Percentiles rank a stretch among this genome's conserved stretches.
phyloP scores from a whole-genome alignment of 1,140 invertebrate genomes.

The Drosophila kepulauana region DNA sequence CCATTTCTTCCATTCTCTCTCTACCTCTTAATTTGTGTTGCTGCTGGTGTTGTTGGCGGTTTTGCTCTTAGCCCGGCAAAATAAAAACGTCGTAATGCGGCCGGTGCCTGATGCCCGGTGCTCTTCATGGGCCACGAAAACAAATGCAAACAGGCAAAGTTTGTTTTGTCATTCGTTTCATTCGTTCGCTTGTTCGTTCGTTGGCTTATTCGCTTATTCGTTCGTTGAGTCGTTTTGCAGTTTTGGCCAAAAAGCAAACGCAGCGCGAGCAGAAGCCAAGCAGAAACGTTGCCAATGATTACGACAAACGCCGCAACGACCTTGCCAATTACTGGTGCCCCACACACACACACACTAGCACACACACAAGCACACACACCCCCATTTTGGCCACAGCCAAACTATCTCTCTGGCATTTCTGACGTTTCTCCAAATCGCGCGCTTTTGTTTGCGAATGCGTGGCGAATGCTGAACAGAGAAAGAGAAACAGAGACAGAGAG shows the following conservation, averaged over 20 bases:
- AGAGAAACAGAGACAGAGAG: not conserved
- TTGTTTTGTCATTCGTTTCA: constrained; percentile 60
- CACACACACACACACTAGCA: constrained; percentile 9
- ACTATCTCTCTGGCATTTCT: constrained; percentile 3
- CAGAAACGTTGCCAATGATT: constrained; percentile 73
- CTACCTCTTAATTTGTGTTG: not conserved
- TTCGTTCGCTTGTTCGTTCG: constrained; percentile 34
- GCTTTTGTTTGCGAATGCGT: constrained; percentile 61
- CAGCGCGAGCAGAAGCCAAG: constrained; percentile 53
- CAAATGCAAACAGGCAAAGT: constrained; percentile 65
- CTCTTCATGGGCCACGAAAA: constrained; percentile 41
- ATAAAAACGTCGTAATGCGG: constrained; percentile 25
- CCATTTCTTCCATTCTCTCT: constrained; percentile 14
- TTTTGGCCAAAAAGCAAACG: constrained; percentile 67
- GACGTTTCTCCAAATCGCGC: constrained; percentile 15
- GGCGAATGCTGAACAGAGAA: constrained; percentile 41
- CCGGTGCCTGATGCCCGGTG: constrained; percentile 17
- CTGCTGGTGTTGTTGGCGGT: constrained; percentile 6
- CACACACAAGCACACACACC: not conserved
- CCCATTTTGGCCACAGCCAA: not conserved
- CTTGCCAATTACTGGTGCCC: constrained; percentile 74
- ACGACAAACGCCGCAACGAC: constrained; percentile 77
- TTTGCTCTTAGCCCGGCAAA: constrained; percentile 12
- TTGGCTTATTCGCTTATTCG: constrained; percentile 19
- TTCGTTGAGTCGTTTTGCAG: constrained; percentile 41